These are phyloP conservation scores for Meriones psammophilus DNA, from an alignment of 2,797 vertebrate genomes.

Conservation along the genomic window DNA sequence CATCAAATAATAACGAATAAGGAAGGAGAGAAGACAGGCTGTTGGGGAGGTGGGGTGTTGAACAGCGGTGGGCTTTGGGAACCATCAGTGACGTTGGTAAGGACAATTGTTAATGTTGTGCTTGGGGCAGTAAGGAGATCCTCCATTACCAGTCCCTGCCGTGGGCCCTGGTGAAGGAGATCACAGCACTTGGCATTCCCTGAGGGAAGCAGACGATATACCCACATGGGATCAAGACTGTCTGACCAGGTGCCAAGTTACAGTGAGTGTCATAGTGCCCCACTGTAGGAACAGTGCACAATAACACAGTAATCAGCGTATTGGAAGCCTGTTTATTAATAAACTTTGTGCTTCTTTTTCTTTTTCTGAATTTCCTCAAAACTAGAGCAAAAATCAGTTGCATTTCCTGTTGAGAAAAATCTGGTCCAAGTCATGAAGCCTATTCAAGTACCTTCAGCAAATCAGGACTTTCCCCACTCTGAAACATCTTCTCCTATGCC, in stretches of 20 bases:
- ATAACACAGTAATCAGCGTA: background rate
- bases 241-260: background rate
- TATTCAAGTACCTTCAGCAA: background rate
- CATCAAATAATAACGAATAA: background rate
- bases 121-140: background rate
- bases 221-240: background rate
- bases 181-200: background rate
- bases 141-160: background rate
- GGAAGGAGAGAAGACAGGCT: background rate
- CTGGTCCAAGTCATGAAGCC: background rate
- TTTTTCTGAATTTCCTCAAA: slow-evolving; percentile 36
- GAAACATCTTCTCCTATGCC: background rate
- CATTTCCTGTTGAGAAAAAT: slow-evolving; percentile 34
- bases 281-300: background rate
- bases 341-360: slow-evolving; percentile 8
- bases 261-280: background rate
- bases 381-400: background rate
- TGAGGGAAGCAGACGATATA: background rate
- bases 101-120: background rate
- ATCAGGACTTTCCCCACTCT: background rate
- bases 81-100: background rate
- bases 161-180: background rate
- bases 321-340: slow-evolving; percentile 28
- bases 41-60: background rate
- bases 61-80: background rate